These are phyloP conservation scores for Ptychodera flava DNA, from an alignment of 35 echinoderm and acorn worm species.

Conservation along the genomic window DNA sequence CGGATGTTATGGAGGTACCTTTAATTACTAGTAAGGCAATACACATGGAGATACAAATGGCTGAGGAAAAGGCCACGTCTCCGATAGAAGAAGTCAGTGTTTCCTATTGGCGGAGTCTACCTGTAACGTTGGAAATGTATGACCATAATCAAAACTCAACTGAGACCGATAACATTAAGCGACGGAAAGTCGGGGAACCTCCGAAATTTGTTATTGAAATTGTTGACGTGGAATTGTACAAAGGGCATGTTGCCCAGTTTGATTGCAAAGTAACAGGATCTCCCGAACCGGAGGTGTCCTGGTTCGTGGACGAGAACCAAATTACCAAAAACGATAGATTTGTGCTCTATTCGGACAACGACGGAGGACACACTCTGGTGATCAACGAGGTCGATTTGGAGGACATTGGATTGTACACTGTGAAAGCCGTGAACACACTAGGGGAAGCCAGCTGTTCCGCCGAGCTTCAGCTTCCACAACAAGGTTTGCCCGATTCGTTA, in stretches of 20 bases:
- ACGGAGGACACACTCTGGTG: slow-evolving; percentile 52
- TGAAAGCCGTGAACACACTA: slow-evolving; percentile 41
- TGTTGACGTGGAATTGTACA: slow-evolving; percentile 71
- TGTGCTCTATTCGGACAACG: slow-evolving; percentile 56
- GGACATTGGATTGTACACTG: slow-evolving; percentile 71
- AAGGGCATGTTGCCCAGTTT: slow-evolving; percentile 82
- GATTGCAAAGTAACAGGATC: slow-evolving; percentile 65
- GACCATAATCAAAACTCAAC: not conserved
- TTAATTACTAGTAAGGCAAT: not conserved
- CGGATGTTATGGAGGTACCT: not conserved
- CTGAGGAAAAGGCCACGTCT: not conserved
- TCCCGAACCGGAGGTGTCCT: slow-evolving; percentile 69
- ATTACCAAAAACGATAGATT: slow-evolving; percentile 42
- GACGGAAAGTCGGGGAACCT: not conserved
- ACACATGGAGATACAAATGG: not conserved
- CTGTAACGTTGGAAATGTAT: not conserved
- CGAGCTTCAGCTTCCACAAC: slow-evolving; percentile 47
- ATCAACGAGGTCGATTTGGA: slow-evolving; percentile 66
- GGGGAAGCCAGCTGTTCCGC: slow-evolving; percentile 56
- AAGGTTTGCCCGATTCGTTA: slow-evolving; percentile 27
- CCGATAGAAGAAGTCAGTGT: not conserved
- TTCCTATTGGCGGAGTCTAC: not conserved
- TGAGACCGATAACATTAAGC: not conserved
- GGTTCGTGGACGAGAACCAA: slow-evolving; percentile 62
- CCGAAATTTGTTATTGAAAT: slow-evolving; percentile 27